Base-by-base conservation (phyloP, 2,113 vertebrate genomes). In the Haemorhous mexicanus region DNA sequence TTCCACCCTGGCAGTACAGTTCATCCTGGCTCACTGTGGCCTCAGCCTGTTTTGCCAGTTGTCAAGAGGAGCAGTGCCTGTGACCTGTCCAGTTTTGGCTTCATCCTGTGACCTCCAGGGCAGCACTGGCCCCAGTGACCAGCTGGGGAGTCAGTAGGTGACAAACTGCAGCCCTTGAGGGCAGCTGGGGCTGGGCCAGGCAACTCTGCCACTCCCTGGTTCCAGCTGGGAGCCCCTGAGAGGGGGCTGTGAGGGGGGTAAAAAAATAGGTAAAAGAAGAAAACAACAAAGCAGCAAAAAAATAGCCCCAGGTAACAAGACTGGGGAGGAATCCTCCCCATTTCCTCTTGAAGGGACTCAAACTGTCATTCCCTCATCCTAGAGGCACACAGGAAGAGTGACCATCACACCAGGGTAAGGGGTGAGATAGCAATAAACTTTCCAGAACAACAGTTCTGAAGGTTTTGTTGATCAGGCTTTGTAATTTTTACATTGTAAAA, bases 161-260 rank as follows among this genome's bases (percentile, higher is more conserved):
- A 41, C 24, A 58, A 74, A 61, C 6, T 27, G 46, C 46, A 69
- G 66, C 23, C 30, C 37, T 26, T 3, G 47, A 83, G 8, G 43
- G n/a, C 6, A 85, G 5, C 21, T 61, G 41, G 23, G 56, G 23
- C 27, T 61, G 26, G 17, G 16, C 12, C 21, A 69, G 3, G 41
- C 10, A 19, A 2, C 18, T 39, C 21, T 43, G 35, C 13, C 13
- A 5, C 14, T 16, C 22, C 58, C 15, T 58, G 58, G 7, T 5
- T 84, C 81, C 70, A 52, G 18, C 30, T 69, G 37, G 15, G 64
- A 66, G 13, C 7, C 12, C 23, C 50, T 66, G 11, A 41, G 30
- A 50, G 26, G 7, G 16, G 30, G 4, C 30, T 49, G 13, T 30
- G 10, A n/a, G 10, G 5, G 9, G 1, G 0, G 4, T 7, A 15